phyloP scores from a whole-genome alignment of 2,888 invertebrate genomes.

The Caprella mutica region DNA sequence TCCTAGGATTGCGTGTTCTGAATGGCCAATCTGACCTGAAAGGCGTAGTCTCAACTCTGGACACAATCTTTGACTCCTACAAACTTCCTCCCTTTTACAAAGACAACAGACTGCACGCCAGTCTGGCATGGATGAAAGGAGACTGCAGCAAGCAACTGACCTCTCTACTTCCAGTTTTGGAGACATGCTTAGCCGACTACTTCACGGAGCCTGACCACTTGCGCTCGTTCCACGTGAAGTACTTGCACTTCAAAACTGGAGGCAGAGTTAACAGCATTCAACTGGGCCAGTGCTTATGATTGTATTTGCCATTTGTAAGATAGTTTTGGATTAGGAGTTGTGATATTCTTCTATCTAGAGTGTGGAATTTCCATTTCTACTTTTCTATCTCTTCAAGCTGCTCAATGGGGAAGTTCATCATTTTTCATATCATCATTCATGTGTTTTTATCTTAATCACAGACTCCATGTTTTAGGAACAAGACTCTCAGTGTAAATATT shows the following conservation, averaged over 20 bases:
- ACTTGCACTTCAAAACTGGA: conserved; percentile 23
- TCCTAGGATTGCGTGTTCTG: conserved; percentile 58
- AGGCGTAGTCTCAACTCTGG: conserved; percentile 50
- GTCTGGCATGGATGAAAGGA: conserved; percentile 66
- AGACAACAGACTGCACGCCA: conserved; percentile 71
- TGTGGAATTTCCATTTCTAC: no score
- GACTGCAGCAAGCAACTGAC: conserved; percentile 45
- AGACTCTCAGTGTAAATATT: no score
- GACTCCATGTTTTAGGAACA: no score
- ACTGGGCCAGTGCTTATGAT: conserved; percentile 9
- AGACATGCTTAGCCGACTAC: conserved; percentile 26
- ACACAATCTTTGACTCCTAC: conserved; percentile 59
- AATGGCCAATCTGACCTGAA: conserved; percentile 49
- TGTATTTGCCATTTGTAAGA: no score
- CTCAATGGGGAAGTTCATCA: no score
- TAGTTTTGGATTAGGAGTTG: no score
- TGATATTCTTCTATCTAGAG: no score
- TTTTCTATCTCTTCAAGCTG: no score
- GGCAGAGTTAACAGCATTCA: conserved; percentile 19
- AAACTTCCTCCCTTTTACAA: conserved; percentile 64
- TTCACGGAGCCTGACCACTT: conserved; percentile 23
- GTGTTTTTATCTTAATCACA: no score
- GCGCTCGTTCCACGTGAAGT: conserved; percentile 24
- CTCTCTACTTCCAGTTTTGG: conserved; percentile 25
- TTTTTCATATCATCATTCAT: no score